Percentiles rank a stretch among this genome's conserved stretches.
Conservation (phyloP, 2,888 invertebrate species). For the Gortyna flavago region DNA sequence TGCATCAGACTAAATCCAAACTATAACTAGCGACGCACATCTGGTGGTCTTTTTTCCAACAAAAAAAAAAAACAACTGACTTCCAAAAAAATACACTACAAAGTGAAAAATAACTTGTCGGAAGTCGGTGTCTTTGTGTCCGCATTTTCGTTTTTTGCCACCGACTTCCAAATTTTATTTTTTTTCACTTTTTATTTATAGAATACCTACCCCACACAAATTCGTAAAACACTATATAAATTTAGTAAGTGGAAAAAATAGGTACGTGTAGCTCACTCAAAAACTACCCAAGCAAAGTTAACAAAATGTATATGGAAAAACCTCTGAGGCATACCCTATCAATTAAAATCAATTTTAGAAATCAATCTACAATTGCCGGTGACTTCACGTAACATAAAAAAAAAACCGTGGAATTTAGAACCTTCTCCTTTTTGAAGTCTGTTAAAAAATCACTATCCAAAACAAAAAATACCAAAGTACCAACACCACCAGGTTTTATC, state of each 20-base stretch:
- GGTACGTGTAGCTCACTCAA: too few species aligned
- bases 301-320: too few species aligned
- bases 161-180: too few species aligned
- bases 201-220: too few species aligned
- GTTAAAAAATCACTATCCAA: neutral
- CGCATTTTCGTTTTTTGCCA: too few species aligned
- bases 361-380: neutral
- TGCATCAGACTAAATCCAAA: neutral
- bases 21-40: neutral
- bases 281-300: too few species aligned
- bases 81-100: neutral
- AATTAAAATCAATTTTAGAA: neutral
- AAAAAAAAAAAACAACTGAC: neutral
- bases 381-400: too few species aligned
- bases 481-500: slow-evolving; percentile 12
- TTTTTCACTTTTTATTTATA: too few species aligned
- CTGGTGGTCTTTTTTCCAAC: neutral
- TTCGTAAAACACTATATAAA: too few species aligned
- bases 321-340: neutral
- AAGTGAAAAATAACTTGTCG: neutral
- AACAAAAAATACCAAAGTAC: slow-evolving; percentile 7
- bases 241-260: too few species aligned
- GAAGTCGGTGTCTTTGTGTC: too few species aligned
- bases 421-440: neutral
- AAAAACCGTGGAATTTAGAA: neutral